Conservation (phyloP, 2,888 invertebrate species). For the Erynnis tages region DNA sequence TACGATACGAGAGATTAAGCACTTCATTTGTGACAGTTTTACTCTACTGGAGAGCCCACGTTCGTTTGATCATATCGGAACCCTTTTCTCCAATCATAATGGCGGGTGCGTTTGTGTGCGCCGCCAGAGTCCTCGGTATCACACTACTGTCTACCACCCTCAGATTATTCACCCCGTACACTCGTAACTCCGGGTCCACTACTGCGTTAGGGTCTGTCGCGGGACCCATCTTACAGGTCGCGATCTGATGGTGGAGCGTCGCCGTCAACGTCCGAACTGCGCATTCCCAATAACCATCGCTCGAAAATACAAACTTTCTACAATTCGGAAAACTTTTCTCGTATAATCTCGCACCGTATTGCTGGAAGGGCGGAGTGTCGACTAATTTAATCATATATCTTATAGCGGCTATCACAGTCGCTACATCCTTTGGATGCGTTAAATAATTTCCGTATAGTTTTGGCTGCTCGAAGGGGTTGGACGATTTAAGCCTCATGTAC, state of each 20-base stretch:
- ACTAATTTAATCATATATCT: slow-evolving; percentile 78
- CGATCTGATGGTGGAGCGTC: slow-evolving; percentile 85
- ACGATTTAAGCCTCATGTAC: slow-evolving; percentile 81
- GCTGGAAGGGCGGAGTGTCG: slow-evolving; percentile 80
- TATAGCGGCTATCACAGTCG: slow-evolving; percentile 82
- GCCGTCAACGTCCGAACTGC: slow-evolving; percentile 80
- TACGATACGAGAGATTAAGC: no score
- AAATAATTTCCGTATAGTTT: slow-evolving; percentile 88
- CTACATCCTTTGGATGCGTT: slow-evolving; percentile 81
- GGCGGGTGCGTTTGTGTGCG: slow-evolving; percentile 85
- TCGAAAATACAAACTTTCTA: slow-evolving; percentile 70
- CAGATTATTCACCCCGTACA: slow-evolving; percentile 82
- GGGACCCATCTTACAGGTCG: slow-evolving; percentile 87
- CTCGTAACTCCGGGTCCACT: slow-evolving; percentile 83
- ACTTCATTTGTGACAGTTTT: no score
- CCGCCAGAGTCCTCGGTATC: slow-evolving; percentile 84
- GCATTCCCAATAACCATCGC: slow-evolving; percentile 86
- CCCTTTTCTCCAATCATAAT: slow-evolving; percentile 89
- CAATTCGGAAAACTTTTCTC: slow-evolving; percentile 80
- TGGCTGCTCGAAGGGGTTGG: slow-evolving; percentile 84
- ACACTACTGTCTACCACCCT: slow-evolving; percentile 86
- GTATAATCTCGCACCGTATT: slow-evolving; percentile 81
- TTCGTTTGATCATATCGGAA: slow-evolving; percentile 82
- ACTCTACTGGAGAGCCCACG: slow-evolving; percentile 63
- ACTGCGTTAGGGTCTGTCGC: slow-evolving; percentile 79